Base-by-base conservation (phyloP, 2,797 vertebrate genomes). In the Loris lydekkerianus region DNA sequence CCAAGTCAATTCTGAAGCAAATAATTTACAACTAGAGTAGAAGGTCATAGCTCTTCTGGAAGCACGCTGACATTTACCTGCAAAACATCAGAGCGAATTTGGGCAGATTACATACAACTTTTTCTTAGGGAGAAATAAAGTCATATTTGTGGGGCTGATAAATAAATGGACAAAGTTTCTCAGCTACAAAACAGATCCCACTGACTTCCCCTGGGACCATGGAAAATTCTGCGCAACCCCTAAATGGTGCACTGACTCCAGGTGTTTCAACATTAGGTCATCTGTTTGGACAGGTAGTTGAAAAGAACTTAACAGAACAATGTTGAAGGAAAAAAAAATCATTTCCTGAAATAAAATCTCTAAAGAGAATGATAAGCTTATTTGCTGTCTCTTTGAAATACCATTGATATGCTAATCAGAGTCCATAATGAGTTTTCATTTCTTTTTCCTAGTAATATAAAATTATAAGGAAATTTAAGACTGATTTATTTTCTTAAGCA, bases 291-390 rank as follows among this genome's bases (percentile, higher is more conserved):
- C 34, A 94, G 69, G 90, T 65, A 81, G 76, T 81, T 81, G n/a
- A 70, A 91, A 96, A 93, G 73, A 96, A 92, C 25, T 37, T 83
- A 88, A 46, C 34, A 91, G 82, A 94, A 92, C 2, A 89, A 61
- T 77, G 43, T 85, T 92, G 84, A 95, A 56, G 49, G 49, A 9
- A 34, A 94, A 91, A 80, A 58, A 92, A 65, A 43, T 84, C 31
- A 75, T 94, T 97, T 93, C 63, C 78, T 93, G 69, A 94, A 95
- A 95, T 90, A 84, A 92, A 93, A 94, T 89, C 21, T 91, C 81
- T 60, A 60, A 92, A 83, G 46, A 80, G 43, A 92, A 20, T 18
- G 56, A 78, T 85, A 89, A 70, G 70, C 31, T 72, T 94, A 94
- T 72, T 94, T 97, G 78, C 83, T 92, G 4, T 93, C 40, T 65